A percentile compares a stretch with the other conserved stretches of the same genome.
Evolutionary conservation across 2,888 invertebrate species (phyloP).

Genomic region (Elmis aenea): DNA sequence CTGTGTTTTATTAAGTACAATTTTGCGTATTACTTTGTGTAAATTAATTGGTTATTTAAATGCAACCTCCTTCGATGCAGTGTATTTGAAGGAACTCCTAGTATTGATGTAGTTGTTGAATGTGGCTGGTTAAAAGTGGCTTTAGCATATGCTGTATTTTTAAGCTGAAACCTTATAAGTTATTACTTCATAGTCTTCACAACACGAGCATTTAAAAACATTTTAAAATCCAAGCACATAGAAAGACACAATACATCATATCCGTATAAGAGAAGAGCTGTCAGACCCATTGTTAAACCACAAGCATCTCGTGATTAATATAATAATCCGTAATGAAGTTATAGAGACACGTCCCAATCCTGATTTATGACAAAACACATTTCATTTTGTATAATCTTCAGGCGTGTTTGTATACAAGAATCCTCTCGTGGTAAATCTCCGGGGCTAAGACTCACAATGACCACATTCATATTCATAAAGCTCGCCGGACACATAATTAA

Average conservation of each 20-base stretch:
- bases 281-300: slow-evolving; percentile 36
- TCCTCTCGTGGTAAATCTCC: slow-evolving; percentile 34
- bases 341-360: slow-evolving; percentile 44
- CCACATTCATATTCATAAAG: slow-evolving; percentile 42
- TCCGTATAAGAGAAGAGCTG: slow-evolving; percentile 28
- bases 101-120: too few relatives aligned
- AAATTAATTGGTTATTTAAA: too few relatives aligned
- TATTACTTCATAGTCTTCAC: slow-evolving; percentile 6
- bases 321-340: slow-evolving; percentile 48
- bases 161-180: slow-evolving; percentile 8
- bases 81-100: too few relatives aligned
- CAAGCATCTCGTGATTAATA: slow-evolving; percentile 45
- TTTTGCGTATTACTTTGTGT: too few relatives aligned
- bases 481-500: slow-evolving; percentile 42
- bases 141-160: too few relatives aligned
- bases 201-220: neutral
- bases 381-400: slow-evolving; percentile 39
- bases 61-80: too few relatives aligned
- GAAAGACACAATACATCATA: slow-evolving; percentile 18
- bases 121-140: too few relatives aligned
- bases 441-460: slow-evolving; percentile 35
- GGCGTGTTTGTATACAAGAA: slow-evolving; percentile 34
- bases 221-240: neutral
- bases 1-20: too few relatives aligned
- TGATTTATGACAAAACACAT: slow-evolving; percentile 45